Evolutionary conservation across 2,113 vertebrate genomes (phyloP).

Genomic region (Phrynosoma blainvillii): DNA sequence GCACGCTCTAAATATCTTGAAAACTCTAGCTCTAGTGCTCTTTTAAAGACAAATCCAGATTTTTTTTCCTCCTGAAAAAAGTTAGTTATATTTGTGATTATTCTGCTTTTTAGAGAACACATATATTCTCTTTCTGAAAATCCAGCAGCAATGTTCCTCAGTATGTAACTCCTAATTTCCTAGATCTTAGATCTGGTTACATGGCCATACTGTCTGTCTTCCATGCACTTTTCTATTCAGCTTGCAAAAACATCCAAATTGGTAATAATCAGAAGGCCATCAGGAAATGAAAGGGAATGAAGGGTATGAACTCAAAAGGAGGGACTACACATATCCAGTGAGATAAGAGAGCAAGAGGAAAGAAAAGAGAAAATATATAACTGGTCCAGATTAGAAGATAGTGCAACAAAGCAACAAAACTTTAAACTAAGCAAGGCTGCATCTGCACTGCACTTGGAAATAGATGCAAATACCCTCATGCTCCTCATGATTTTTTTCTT

Average conservation of each 20-base stretch:
- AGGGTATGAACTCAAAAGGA: neutral
- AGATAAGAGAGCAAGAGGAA: neutral
- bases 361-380: neutral
- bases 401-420: too few relatives aligned
- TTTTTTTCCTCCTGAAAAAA: too few relatives aligned
- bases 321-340: neutral
- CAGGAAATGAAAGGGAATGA: neutral
- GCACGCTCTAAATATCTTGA: conserved; percentile 11
- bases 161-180: neutral
- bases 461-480: too few relatives aligned
- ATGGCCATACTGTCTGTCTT: neutral
- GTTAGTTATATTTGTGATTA: neutral
- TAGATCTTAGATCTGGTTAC: too few relatives aligned
- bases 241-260: neutral
- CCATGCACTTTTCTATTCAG: neutral
- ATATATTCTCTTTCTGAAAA: neutral
- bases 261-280: neutral
- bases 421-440: too few relatives aligned
- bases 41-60: neutral
- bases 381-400: too few relatives aligned
- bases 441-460: too few relatives aligned
- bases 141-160: neutral
- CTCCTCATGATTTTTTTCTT: too few relatives aligned
- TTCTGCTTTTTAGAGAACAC: neutral
- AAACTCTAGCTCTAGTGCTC: neutral